phyloP scores from a whole-genome alignment of 2,797 vertebrate genomes.

The Falco cherrug region DNA sequence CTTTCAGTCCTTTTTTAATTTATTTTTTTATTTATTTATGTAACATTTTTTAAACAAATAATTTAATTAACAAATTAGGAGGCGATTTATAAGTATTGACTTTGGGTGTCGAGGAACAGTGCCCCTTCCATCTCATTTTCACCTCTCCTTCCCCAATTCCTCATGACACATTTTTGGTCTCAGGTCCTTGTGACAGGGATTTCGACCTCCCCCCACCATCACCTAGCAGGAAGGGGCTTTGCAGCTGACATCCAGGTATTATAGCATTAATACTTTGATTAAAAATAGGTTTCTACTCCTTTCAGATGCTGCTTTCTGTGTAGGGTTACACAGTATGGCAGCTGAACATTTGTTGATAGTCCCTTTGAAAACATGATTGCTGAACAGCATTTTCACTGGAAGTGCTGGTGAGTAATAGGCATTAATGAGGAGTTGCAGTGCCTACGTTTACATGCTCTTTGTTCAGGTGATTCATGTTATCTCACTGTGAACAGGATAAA shows the following conservation, averaged over 20 bases:
- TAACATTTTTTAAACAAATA: too few relatives aligned
- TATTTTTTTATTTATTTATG: too few relatives aligned
- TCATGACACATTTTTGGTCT: background rate
- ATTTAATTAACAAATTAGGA: background rate
- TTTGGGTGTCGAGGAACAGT: background rate
- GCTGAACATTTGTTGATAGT: background rate
- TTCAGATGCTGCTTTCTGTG: background rate
- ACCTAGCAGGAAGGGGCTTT: background rate
- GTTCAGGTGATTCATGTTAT: background rate
- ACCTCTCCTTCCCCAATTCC: rapidly evolving
- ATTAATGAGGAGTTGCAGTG: background rate
- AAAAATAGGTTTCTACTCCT: background rate
- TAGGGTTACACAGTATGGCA: background rate
- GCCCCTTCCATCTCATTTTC: background rate
- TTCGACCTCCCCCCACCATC: background rate
- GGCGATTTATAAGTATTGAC: background rate
- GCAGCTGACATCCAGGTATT: background rate
- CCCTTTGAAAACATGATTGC: background rate
- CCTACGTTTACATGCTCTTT: background rate
- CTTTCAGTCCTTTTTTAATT: too few relatives aligned
- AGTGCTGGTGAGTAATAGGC: background rate
- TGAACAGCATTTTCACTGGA: background rate
- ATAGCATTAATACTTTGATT: background rate
- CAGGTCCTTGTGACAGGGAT: background rate
- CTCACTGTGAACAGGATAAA: background rate